Base-by-base conservation (phyloP, 2,797 vertebrate species). In the Octomys mimax region DNA sequence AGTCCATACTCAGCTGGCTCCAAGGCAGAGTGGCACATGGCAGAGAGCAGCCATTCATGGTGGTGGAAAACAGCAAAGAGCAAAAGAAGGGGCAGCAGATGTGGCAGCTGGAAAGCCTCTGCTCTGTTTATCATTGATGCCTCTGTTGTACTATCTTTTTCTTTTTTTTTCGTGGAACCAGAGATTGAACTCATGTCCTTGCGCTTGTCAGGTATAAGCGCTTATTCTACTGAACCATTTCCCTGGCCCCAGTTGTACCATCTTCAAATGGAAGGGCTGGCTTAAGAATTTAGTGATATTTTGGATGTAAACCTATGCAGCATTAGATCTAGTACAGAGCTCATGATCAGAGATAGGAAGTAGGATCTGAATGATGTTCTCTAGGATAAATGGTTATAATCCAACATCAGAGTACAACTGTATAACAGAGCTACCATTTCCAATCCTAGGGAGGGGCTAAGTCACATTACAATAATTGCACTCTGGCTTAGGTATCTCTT, bases 341-440 rank as follows among this genome's bases (percentile, higher is more conserved):
- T 83, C 52, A 57, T 86, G 81, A n/a, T 78, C 70, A 28, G 13
- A 31, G 66, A 81, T 14, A 19, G 11, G 11, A 87, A 26, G 26
- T 87, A 52, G 78, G 93, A 87, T 83, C 24, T 68, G 49, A 88
- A 36, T 78, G 66, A 85, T 61, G 5, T 84, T 79, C 31, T 79
- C 22, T 71, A 8, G 59, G 39, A 5, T 28, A 83, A 79, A 64
- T 24, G 26, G n/a, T 42, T 33, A 52, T 75, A 64, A 66, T 75
- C 26, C n/a, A 57, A 19, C 13, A 28, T 31, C n/a, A 28, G 24
- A 49, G 26, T 87, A 33, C 24, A 61, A 11, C 28, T 18, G 26
- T 66, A n/a, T 46, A 75, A 9, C 31, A 42, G 33, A 49, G 66
- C 26, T 6, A 33, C 57, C 66, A 62, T 71, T 54, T 26, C 9